phyloP scores from a whole-genome alignment of 2,113 vertebrate genomes.

The Redunca redunca region DNA sequence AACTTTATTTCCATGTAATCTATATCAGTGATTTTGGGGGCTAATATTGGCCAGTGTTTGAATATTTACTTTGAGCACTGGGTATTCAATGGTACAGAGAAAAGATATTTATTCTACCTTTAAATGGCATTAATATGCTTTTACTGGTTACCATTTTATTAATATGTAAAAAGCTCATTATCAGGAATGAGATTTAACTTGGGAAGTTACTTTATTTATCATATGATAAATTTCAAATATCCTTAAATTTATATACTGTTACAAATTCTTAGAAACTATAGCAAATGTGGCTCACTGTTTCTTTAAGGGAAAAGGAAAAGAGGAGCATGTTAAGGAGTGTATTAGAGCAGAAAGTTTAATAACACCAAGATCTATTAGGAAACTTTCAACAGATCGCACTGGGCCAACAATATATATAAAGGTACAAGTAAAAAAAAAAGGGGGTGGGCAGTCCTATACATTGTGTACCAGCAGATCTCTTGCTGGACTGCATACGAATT shows the following conservation, averaged over 20 bases:
- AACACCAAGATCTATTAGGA: background rate
- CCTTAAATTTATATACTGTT: slow-evolving; percentile 39
- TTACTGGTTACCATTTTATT: background rate
- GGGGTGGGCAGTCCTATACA: background rate
- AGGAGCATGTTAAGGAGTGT: slow-evolving; percentile 1
- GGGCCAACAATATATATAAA: background rate
- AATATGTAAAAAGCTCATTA: background rate
- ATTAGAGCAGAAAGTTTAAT: background rate
- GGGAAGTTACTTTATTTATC: background rate
- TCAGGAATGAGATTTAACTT: background rate
- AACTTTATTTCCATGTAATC: slow-evolving; percentile 37
- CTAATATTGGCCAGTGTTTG: background rate
- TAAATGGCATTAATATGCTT: background rate
- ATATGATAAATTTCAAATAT: slow-evolving; percentile 18
- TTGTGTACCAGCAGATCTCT: background rate
- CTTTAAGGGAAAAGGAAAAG: slow-evolving; percentile 38
- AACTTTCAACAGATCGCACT: background rate
- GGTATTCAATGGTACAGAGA: background rate
- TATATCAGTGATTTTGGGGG: background rate
- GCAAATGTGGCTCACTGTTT: slow-evolving; percentile 7
- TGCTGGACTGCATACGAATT: background rate
- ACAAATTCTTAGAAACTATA: background rate
- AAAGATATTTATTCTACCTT: background rate
- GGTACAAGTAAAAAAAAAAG: slow-evolving; percentile 29
- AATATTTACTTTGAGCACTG: background rate